A percentile compares a stretch with the other conserved stretches of the same genome.
phyloP scores from a whole-genome alignment of 2,888 invertebrate species.

The Polymixis flavicincta region DNA sequence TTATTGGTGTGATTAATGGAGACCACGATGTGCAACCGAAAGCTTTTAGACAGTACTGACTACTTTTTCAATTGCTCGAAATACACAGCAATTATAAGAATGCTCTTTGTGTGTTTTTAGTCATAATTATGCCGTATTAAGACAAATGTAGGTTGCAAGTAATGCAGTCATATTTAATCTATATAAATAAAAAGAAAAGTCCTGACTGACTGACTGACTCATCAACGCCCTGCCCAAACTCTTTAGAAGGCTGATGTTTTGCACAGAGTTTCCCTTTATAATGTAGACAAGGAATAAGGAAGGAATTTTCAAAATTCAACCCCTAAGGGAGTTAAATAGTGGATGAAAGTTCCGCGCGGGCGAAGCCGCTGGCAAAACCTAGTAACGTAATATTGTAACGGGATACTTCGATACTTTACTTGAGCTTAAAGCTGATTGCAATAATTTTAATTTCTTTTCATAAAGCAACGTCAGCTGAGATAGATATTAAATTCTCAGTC shows the following conservation, averaged over 20 bases:
- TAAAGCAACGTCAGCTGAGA: conserved; percentile 1
- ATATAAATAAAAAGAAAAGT: too few relatives aligned
- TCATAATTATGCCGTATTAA: conserved; percentile 40
- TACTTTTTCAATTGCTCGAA: conserved; percentile 43
- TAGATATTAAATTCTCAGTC: conserved; percentile 20
- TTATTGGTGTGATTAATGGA: conserved; percentile 63
- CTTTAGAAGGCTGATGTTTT: too few relatives aligned
- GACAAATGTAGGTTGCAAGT: conserved; percentile 16
- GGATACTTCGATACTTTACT: background rate
- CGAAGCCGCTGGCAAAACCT: too few relatives aligned
- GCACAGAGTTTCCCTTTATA: too few relatives aligned
- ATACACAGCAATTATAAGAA: conserved; percentile 37
- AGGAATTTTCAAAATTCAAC: too few relatives aligned
- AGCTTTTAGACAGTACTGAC: conserved; percentile 48
- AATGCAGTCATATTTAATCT: conserved; percentile 18
- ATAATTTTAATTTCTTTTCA: background rate
- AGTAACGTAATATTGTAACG: conserved; percentile 30
- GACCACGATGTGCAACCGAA: conserved; percentile 39
- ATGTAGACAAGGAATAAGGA: too few relatives aligned
- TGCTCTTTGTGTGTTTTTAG: conserved; percentile 38
- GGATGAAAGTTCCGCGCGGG: too few relatives aligned
- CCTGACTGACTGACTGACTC: too few relatives aligned
- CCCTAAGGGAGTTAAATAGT: too few relatives aligned
- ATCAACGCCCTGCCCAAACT: too few relatives aligned
- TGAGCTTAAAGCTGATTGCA: conserved; percentile 1